Evolutionary conservation across 2,797 vertebrate genomes (phyloP), one percentile per base, ranked within the genome.

Genomic region (Loris lydekkerianus): DNA sequence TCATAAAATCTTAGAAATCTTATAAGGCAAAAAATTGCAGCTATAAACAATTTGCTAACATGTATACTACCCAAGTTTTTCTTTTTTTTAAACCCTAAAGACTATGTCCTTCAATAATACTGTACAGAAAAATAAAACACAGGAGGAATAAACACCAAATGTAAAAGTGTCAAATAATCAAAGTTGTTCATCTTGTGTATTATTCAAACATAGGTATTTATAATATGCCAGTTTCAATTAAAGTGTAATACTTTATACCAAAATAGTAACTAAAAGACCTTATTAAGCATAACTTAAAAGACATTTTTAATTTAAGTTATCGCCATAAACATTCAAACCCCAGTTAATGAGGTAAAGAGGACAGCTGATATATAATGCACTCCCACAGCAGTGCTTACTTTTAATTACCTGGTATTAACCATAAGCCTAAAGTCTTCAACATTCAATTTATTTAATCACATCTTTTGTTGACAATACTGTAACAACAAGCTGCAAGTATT

Each of bases 321-420:
- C 98, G 96, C 98, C 97, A 98, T 98, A 99, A 98, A 99, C 97
- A 98, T 98, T 97, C 97, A 98, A 98, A 98, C 53, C 61, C 92
- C 91, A 98, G 97, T 97, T 98, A 99, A 99, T 98, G 98, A 98
- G 98, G 98, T 98, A 98, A 98, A 98, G 96, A 98, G 96, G 98
- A 98, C 98, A 86, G 98, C 98, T 98, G 98, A 99, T 98, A 98
- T 98, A 98, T 98, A 98, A 98, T 97, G 94, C 97, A 97, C 97
- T 98, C 98, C 98, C 98, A 98, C 94, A 98, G 98, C 98, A 98
- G 98, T 69, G 98, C 98, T 99, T 98, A 98, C 98, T 99, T 98
- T 99, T 99, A 99, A 99, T 99, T 99, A 98, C 98, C 98, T 97
- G 95, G 98, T 98, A 97, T 98, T 99, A 98, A 98, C 98, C 91